phyloP scores from a whole-genome alignment of 2,797 vertebrate genomes.

The Miichthys miiuy region DNA sequence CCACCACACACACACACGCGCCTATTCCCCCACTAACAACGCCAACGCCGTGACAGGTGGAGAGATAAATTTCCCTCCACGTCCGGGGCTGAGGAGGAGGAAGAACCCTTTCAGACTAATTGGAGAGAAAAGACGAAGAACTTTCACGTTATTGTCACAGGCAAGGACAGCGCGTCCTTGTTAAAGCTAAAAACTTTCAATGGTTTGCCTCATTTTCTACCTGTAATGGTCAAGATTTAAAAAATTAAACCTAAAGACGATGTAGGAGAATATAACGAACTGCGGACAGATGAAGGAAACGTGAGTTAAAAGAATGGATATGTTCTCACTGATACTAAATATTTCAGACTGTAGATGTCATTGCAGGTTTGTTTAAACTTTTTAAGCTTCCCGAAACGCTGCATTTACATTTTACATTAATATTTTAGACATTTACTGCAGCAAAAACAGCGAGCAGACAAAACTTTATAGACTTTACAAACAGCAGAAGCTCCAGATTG shows the following conservation, averaged over 20 bases:
- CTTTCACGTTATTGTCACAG: conserved; percentile 36
- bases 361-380: too few relatives aligned
- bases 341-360: neutral
- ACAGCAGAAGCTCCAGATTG: neutral
- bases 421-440: neutral
- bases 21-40: conserved; percentile 13
- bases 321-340: neutral
- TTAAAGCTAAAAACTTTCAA: conserved; percentile 42
- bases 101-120: conserved; percentile 56
- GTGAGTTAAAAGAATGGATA: neutral
- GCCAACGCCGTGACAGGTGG: conserved; percentile 29
- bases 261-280: neutral
- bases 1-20: neutral
- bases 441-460: neutral
- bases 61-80: conserved; percentile 33
- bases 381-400: neutral
- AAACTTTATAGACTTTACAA: neutral
- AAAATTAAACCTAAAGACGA: conserved; percentile 18
- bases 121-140: conserved; percentile 47
- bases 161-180: conserved; percentile 37
- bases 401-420: neutral
- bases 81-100: conserved; percentile 3
- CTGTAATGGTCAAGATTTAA: neutral
- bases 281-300: neutral
- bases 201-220: neutral